These are phyloP conservation scores for Spilogale gracilis DNA, from an alignment of 2,113 vertebrate species.

Conservation along the genomic window DNA sequence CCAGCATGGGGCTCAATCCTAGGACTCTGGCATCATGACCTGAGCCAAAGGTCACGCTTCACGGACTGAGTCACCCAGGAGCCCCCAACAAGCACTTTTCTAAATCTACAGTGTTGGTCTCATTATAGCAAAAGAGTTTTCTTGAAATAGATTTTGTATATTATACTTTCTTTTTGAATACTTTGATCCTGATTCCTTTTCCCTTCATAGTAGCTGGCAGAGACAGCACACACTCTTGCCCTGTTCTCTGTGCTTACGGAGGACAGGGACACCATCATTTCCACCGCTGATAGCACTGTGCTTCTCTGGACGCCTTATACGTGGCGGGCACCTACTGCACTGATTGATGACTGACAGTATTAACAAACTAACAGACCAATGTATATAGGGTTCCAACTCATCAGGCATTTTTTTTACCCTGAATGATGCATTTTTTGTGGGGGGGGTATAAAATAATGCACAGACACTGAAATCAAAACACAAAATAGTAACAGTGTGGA, in stretches of 20 bases:
- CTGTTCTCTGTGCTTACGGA: neutral
- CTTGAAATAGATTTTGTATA: neutral
- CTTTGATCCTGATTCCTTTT: neutral
- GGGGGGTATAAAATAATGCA: neutral
- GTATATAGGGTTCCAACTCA: neutral
- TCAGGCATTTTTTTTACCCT: neutral
- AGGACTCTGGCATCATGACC: too few relatives aligned
- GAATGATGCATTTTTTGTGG: neutral
- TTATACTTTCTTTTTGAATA: neutral
- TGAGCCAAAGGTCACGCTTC: too few relatives aligned
- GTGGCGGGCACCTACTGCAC: neutral
- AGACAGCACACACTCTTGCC: neutral
- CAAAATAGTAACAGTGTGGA: neutral
- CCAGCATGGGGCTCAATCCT: too few relatives aligned
- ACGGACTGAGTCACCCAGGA: too few relatives aligned
- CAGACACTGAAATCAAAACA: neutral
- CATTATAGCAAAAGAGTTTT: neutral
- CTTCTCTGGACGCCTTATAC: neutral
- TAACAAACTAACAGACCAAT: neutral
- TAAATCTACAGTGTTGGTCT: neutral
- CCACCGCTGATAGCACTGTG: neutral
- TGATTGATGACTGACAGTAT: neutral
- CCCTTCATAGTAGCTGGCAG: neutral
- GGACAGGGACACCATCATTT: accelerated
- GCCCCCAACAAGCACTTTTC: neutral